A percentile compares a stretch with the other conserved stretches of the same genome.
phyloP scores from a whole-genome alignment of 1,140 invertebrate species.

The Colletes gigas region DNA sequence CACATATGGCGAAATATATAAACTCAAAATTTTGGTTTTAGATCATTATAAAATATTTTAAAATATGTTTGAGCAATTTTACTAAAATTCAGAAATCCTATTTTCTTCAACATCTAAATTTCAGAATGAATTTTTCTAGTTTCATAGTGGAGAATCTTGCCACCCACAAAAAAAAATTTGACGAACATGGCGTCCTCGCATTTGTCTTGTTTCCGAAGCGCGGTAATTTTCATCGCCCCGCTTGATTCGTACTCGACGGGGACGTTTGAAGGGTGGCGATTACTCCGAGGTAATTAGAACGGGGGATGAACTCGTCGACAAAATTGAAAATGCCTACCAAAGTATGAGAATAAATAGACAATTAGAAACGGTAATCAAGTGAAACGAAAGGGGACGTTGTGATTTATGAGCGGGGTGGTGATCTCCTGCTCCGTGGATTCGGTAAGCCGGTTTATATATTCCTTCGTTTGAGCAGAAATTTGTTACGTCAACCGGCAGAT shows the following conservation, averaged over 20 bases:
- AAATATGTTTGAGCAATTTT: too few relatives aligned
- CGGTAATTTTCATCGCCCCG: not conserved
- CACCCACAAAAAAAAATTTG: too few relatives aligned
- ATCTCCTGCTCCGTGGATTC: not conserved
- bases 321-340: slow-evolving; percentile 13
- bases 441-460: not conserved
- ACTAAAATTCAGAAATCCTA: too few relatives aligned
- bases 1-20: too few relatives aligned
- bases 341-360: slow-evolving; percentile 20
- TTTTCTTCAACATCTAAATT: too few relatives aligned
- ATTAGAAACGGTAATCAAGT: slow-evolving; percentile 11
- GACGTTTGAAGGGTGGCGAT: not conserved
- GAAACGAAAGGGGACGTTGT: not conserved
- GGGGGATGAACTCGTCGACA: not conserved
- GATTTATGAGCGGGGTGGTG: not conserved
- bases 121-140: too few relatives aligned
- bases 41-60: too few relatives aligned
- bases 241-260: not conserved
- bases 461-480: not conserved
- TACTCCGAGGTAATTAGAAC: slow-evolving; percentile 8
- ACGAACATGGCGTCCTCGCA: not conserved
- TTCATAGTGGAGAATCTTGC: too few relatives aligned
- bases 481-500: not conserved
- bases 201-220: not conserved
- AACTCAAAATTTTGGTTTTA: too few relatives aligned